Evolutionary conservation across 1,140 invertebrate genomes (phyloP).

Genomic region (Matsumurasca onukii): DNA sequence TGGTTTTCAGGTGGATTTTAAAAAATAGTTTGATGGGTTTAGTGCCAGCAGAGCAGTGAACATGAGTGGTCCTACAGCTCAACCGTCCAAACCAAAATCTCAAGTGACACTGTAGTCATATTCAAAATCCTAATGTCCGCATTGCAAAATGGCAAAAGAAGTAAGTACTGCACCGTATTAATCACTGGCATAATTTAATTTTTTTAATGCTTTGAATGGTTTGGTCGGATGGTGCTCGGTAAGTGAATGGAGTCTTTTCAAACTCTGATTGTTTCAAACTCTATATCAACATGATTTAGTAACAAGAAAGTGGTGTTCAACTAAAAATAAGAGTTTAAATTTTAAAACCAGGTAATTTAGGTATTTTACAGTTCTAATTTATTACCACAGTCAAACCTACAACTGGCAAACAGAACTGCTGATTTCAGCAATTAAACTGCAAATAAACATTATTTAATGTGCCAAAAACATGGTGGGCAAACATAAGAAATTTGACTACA

Average conservation of each 20-base stretch:
- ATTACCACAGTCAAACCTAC: no score
- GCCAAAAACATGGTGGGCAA: no score
- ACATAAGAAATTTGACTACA: no score
- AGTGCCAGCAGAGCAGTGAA: conserved; percentile 46
- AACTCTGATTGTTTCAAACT: not conserved
- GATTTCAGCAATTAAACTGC: no score
- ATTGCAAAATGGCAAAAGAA: conserved; percentile 78
- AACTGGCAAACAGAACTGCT: no score
- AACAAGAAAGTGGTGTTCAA: not conserved
- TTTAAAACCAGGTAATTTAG: no score
- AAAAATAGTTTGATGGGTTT: conserved; percentile 45
- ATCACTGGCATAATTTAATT: not conserved
- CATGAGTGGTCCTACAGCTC: conserved; percentile 39
- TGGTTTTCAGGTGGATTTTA: no score
- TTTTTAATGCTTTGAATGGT: not conserved
- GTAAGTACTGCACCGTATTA: conserved; percentile 44
- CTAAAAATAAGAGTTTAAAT: not conserved
- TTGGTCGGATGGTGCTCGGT: not conserved
- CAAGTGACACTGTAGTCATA: conserved; percentile 76
- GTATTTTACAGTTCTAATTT: no score
- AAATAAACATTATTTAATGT: no score
- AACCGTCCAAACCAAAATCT: conserved; percentile 62
- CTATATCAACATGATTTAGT: not conserved
- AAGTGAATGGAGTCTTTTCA: not conserved
- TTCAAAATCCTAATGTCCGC: conserved; percentile 90